Percentiles rank a stretch among this genome's conserved stretches.
These are phyloP conservation scores for Papilio machaon DNA, from an alignment of 1,140 invertebrate species.

Conservation along the genomic window DNA sequence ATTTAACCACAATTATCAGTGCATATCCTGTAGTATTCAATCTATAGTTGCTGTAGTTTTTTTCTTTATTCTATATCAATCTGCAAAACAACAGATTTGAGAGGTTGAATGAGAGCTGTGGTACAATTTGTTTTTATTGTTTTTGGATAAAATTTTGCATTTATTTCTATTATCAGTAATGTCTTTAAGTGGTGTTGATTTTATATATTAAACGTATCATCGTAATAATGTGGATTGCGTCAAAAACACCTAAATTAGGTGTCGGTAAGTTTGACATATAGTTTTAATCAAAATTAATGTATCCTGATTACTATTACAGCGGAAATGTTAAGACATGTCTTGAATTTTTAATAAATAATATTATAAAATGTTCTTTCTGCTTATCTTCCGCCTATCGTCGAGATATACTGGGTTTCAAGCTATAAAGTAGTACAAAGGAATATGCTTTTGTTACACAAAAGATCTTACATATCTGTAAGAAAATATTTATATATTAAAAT, in stretches of 20 bases:
- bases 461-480: neutral
- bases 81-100: conserved; percentile 30
- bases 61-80: neutral
- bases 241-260: conserved; percentile 71
- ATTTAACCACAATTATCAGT: neutral
- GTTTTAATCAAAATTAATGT: conserved; percentile 66
- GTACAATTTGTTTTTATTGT: conserved; percentile 48
- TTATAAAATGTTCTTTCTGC: conserved; percentile 24
- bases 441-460: conserved; percentile 33
- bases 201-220: conserved; percentile 30
- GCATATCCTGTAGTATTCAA: neutral
- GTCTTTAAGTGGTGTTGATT: neutral
- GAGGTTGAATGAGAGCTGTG: conserved; percentile 30
- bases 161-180: conserved; percentile 42
- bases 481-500: neutral
- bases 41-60: neutral
- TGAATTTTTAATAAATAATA: conserved; percentile 61
- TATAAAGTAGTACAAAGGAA: neutral
- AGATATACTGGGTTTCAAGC: neutral
- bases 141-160: conserved; percentile 44
- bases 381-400: conserved; percentile 28
- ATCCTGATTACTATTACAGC: conserved; percentile 74
- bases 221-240: conserved; percentile 73
- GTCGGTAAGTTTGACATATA: conserved; percentile 73
- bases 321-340: conserved; percentile 73